Base-by-base conservation (phyloP, 1,140 invertebrate genomes). In the Drosophila nebulosa region DNA sequence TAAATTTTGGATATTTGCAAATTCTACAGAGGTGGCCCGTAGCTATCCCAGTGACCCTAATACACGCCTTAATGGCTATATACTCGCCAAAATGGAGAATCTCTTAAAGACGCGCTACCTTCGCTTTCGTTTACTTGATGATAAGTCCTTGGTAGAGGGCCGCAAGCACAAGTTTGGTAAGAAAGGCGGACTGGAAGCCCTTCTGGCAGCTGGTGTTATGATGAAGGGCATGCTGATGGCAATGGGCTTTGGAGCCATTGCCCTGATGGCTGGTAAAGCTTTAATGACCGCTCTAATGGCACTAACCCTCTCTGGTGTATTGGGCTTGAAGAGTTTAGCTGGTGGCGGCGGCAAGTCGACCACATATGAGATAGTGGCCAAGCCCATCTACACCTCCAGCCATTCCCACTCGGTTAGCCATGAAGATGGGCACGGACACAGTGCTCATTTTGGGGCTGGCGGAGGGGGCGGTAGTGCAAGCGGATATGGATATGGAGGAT, bases 281-380 rank as follows among this genome's bases (percentile, higher is more conserved):
- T 86, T 97, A 7, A 96, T 97, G 95, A 96, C 96, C 0, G 95
- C 95, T 10, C 77, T 97, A 26, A 95, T 97, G 93, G 95, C 96
- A 0, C 91, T 97, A 1, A 94, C 96, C 89, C 91, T 97, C 0
- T 95, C 96, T 0, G 95, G 94, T 1, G 94, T 97, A 27, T 93
- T 96, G 22, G 95, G 95, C 0, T 90, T 97, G 3, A 96, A 96
- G 73, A 94, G 95, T 0, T 79, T 96, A n/a, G 93, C 94, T 0
- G 83, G 93, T 4, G 94, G 94, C 14, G 94, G 94, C 14, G 93
- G 94, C 18, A 95, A 95, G 73, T 95, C 95, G 18, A 96, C 96
- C 0, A 96, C 96, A 0, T 97, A 97, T 81, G 96, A 97, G 91
- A 96, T 97, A 53, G 94, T 97, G 30, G 95, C 95, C 55, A 97